These are phyloP conservation scores for Tolmerus cingulatus DNA, from an alignment of 2,888 invertebrate genomes.

Conservation along the genomic window DNA sequence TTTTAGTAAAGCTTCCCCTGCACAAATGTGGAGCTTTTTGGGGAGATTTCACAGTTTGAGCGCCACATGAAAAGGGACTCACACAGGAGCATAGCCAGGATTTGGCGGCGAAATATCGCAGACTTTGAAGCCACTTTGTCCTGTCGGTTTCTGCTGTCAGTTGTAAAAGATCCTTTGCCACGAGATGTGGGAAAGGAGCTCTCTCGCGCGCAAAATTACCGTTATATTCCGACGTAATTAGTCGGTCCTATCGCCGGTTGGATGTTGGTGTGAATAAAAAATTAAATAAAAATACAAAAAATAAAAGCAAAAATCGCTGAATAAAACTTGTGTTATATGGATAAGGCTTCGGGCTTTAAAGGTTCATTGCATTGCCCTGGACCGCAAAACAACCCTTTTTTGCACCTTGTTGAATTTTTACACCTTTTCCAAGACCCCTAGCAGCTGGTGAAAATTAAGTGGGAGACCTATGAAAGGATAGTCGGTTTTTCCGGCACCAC, in stretches of 20 bases:
- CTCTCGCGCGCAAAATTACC: neutral
- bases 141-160: slow-evolving; percentile 32
- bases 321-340: neutral
- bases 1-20: neutral
- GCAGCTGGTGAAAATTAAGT: slow-evolving; percentile 10
- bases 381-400: slow-evolving; percentile 8
- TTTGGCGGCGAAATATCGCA: slow-evolving; percentile 25
- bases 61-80: neutral
- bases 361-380: neutral
- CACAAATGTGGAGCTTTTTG: neutral
- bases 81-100: neutral
- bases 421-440: neutral
- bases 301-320: neutral
- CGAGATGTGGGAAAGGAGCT: slow-evolving; percentile 11
- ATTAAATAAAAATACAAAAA: too few relatives aligned
- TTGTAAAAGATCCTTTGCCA: slow-evolving; percentile 35
- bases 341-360: neutral
- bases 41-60: neutral
- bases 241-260: neutral
- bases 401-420: slow-evolving; percentile 24
- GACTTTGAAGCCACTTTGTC: slow-evolving; percentile 34
- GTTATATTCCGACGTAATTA: neutral
- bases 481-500: neutral
- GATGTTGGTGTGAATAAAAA: neutral
- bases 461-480: neutral